Evolutionary conservation across 2,888 invertebrate species (phyloP).

Genomic region (Drosophila cracens): DNA sequence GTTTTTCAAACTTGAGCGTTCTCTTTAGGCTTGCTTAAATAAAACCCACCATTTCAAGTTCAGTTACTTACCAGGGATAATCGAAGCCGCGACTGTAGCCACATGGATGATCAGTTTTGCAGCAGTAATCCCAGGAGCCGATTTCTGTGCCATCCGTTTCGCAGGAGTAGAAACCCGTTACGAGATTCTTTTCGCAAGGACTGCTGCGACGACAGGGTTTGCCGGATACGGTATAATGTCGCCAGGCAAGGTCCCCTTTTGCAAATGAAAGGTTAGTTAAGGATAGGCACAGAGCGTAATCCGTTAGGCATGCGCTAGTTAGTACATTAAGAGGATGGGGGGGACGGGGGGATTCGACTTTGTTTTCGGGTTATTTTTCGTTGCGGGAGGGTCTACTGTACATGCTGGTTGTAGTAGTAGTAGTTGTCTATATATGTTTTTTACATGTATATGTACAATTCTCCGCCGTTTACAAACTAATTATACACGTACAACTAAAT

Average conservation of each 20-base stretch:
- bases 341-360: constrained; percentile 54
- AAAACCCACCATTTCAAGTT: not conserved
- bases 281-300: constrained; percentile 7
- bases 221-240: constrained; percentile 92
- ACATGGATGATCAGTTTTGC: constrained; percentile 92
- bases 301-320: constrained; percentile 33
- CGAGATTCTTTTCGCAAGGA: constrained; percentile 89
- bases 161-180: constrained; percentile 94
- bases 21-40: too few relatives aligned
- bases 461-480: constrained; percentile 60
- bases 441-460: constrained; percentile 45
- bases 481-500: constrained; percentile 36
- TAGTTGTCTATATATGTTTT: constrained; percentile 8
- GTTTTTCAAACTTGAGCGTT: not conserved
- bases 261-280: constrained; percentile 71
- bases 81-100: constrained; percentile 93
- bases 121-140: constrained; percentile 94
- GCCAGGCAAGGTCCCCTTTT: constrained; percentile 87
- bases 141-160: constrained; percentile 90
- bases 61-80: constrained; percentile 90
- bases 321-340: constrained; percentile 23
- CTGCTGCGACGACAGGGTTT: constrained; percentile 91
- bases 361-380: constrained; percentile 24
- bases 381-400: constrained; percentile 42
- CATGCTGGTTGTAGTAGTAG: constrained; percentile 47